Evolutionary conservation across 2,797 vertebrate genomes (phyloP), one percentile per base, ranked within the genome.

Genomic region (Enteromius radiatus): DNA sequence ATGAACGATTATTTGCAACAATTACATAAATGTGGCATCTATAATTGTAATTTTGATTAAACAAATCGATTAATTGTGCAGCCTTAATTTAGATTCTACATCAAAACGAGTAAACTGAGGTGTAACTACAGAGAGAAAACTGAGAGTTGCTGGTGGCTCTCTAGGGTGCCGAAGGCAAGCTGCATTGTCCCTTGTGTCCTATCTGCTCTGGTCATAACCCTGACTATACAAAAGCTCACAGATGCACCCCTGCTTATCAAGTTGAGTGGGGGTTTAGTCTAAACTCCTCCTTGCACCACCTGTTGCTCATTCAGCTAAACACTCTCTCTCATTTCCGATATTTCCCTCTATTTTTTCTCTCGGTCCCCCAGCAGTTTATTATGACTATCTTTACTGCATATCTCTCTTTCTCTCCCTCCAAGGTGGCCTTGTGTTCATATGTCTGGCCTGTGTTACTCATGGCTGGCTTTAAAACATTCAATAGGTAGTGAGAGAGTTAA

Each of bases 211-310:
- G 82, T 77, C 45, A 68, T 79, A 85, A 85, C 84, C 81, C 71
- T 54, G 69, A 80, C 80, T 69, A 81, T 52, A 84, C 76, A 85
- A 84, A 82, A 76, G 78, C 83, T 33, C 76, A 64, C 87, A 89
- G 85, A 89, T 87, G 88, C 63, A 59, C 64, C 49, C 52, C n/a
- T 64, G 41, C 73, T 84, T 65, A 85, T 82, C 86, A 84, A 82
- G 47, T 77, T 84, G 84, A 87, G 81, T 78, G 68, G 41, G 33
- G 64, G 36, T 75, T 64, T 45, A 45, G 73, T 87, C 89, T 86
- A 87, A 86, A 82, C 86, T 91, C 90, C 88, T 93, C 91, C 91
- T 91, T 84, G 67, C 87, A 91, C 93, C 94, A 95, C 94, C 94
- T 95, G 94, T 95, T 95, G 92, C 93, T 86, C 89, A 87, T 77